Percentiles rank a stretch among this genome's conserved stretches.
phyloP scores from a whole-genome alignment of 2,113 vertebrate species.

The Asarcornis scutulata region DNA sequence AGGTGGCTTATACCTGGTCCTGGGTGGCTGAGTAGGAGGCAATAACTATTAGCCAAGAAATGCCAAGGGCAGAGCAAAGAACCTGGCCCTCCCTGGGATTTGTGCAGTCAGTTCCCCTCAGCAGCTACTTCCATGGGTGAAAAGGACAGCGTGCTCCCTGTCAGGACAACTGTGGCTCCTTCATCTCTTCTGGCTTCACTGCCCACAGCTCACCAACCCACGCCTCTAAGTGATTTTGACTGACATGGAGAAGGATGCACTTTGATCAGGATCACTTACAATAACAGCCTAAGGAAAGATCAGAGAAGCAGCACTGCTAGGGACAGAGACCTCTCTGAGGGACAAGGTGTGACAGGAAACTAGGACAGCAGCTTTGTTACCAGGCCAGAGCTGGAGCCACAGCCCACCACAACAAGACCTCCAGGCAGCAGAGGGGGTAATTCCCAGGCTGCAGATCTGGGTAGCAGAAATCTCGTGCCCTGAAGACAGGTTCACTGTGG shows the following conservation, averaged over 20 bases:
- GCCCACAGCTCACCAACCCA: too few species aligned
- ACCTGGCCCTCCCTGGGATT: neutral
- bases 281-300: neutral
- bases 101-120: neutral
- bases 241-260: neutral
- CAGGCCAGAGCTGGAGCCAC: neutral
- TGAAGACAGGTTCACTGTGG: neutral
- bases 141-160: neutral
- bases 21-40: neutral
- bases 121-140: neutral
- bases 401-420: neutral
- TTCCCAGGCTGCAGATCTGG: neutral
- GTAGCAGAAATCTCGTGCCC: neutral
- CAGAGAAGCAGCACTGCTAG: neutral
- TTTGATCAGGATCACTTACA: neutral
- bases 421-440: neutral
- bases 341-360: neutral
- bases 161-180: rapidly evolving
- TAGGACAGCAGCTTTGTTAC: neutral
- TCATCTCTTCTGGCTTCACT: neutral
- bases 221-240: neutral
- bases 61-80: neutral
- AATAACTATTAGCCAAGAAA: neutral
- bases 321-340: neutral
- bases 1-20: neutral